These are phyloP conservation scores for Brienomyrus brachyistius DNA, from an alignment of 2,113 vertebrate species.

Conservation along the genomic window DNA sequence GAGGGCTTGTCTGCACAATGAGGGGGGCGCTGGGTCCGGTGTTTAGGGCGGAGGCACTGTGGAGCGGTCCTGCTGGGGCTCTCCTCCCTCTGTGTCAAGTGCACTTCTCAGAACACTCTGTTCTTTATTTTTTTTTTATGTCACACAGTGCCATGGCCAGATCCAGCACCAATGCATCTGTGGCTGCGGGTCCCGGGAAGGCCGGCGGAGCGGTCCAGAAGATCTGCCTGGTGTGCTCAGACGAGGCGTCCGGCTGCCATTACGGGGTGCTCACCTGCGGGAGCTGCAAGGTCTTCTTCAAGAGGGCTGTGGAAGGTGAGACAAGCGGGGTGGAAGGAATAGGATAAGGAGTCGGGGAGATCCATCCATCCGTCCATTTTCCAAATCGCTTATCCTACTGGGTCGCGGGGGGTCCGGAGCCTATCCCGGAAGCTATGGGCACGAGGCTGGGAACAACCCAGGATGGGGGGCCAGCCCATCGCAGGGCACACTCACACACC, in stretches of 20 bases:
- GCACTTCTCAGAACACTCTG: background rate
- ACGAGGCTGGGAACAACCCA: too few relatives aligned
- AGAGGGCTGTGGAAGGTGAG: conserved; percentile 71
- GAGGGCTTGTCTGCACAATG: background rate
- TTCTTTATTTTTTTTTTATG: background rate
- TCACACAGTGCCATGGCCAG: conserved; percentile 37
- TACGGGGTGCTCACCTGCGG: conserved; percentile 73
- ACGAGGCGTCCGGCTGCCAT: conserved; percentile 70
- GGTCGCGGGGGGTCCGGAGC: too few relatives aligned
- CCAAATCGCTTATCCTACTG: too few relatives aligned
- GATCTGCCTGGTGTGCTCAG: conserved; percentile 69
- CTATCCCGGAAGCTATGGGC: too few relatives aligned
- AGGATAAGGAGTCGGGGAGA: too few relatives aligned
- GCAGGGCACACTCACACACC: too few relatives aligned
- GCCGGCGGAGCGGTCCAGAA: conserved; percentile 47
- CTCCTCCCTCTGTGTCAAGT: background rate
- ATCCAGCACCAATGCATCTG: conserved; percentile 34
- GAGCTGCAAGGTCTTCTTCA: conserved; percentile 76
- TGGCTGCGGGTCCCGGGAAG: conserved; percentile 45
- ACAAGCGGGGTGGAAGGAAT: background rate
- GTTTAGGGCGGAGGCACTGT: background rate
- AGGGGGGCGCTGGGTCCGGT: background rate
- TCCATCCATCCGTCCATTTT: too few relatives aligned
- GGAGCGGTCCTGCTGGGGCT: background rate
- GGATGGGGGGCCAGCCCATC: too few relatives aligned